Conservation (phyloP, 2,113 vertebrate genomes). For the Glaucomys volans region DNA sequence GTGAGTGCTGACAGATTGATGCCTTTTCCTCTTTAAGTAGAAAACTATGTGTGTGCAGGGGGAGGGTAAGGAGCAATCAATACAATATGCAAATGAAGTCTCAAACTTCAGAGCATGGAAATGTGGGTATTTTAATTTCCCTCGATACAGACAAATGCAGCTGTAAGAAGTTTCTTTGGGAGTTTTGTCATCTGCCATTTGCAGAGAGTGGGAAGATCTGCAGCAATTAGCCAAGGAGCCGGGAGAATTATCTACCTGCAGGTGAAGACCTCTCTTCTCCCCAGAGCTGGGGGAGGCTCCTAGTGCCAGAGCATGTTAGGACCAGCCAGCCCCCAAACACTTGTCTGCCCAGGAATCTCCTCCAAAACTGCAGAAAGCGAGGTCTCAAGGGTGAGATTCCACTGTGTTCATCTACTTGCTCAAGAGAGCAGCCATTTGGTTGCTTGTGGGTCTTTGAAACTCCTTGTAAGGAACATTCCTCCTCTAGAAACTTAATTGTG, state of each 20-base stretch:
- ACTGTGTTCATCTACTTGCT: slow-evolving; percentile 49
- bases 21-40: slow-evolving; percentile 43
- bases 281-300: neutral
- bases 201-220: neutral
- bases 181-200: slow-evolving; percentile 57
- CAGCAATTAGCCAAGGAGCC: slow-evolving; percentile 49
- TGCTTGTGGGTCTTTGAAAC: neutral
- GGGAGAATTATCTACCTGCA: neutral
- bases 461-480: neutral
- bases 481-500: neutral
- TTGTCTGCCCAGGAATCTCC: slow-evolving; percentile 33
- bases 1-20: neutral
- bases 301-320: slow-evolving; percentile 5
- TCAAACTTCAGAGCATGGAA: neutral
- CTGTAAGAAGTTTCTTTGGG: slow-evolving; percentile 32
- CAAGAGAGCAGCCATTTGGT: slow-evolving; percentile 48
- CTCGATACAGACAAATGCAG: neutral
- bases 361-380: neutral
- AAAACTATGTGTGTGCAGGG: neutral
- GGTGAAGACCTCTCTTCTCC: neutral
- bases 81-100: slow-evolving; percentile 57
- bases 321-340: slow-evolving; percentile 34
- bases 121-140: slow-evolving; percentile 61
- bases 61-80: neutral
- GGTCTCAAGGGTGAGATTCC: slow-evolving; percentile 19